Conservation (phyloP, 2,113 vertebrate species). For the Nothocercus nigrocapillus region DNA sequence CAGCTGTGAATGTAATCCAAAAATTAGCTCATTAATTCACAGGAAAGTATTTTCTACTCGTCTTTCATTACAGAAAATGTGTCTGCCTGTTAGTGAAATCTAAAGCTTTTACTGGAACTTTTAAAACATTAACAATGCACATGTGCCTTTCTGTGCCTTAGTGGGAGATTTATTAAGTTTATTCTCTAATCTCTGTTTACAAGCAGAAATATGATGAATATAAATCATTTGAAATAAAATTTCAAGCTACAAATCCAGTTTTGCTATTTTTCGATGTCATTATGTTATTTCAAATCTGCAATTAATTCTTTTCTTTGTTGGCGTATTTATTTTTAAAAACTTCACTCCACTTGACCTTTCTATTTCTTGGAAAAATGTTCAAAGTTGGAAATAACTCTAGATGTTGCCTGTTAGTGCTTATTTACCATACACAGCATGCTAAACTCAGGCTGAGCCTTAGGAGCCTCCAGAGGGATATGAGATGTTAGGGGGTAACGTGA, state of each 20-base stretch:
- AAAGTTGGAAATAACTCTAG: conserved; percentile 20
- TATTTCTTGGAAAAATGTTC: conserved; percentile 52
- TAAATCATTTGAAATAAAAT: conserved; percentile 46
- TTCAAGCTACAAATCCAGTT: conserved; percentile 36
- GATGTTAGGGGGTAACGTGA: neutral
- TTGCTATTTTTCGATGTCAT: neutral
- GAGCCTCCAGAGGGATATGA: neutral
- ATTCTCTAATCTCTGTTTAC: conserved; percentile 65
- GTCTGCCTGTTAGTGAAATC: conserved; percentile 40
- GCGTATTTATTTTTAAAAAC: conserved; percentile 31
- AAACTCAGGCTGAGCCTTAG: neutral
- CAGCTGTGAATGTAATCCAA: conserved; percentile 78
- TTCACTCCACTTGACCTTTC: conserved; percentile 46
- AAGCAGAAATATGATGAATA: conserved; percentile 47
- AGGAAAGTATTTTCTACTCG: conserved; percentile 69
- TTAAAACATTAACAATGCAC: conserved; percentile 54
- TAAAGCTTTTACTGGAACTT: conserved; percentile 28
- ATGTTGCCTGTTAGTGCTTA: conserved; percentile 40
- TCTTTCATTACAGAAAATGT: conserved; percentile 44
- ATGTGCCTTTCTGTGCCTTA: conserved; percentile 38
- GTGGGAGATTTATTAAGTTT: conserved; percentile 53
- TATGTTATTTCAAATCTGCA: conserved; percentile 41
- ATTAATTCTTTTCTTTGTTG: conserved; percentile 38
- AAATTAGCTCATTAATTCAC: conserved; percentile 76
- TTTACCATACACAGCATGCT: neutral